Percentiles rank a stretch among this genome's conserved stretches.
Conservation (phyloP, 2,113 vertebrate genomes). For the Xenus cinereus region DNA sequence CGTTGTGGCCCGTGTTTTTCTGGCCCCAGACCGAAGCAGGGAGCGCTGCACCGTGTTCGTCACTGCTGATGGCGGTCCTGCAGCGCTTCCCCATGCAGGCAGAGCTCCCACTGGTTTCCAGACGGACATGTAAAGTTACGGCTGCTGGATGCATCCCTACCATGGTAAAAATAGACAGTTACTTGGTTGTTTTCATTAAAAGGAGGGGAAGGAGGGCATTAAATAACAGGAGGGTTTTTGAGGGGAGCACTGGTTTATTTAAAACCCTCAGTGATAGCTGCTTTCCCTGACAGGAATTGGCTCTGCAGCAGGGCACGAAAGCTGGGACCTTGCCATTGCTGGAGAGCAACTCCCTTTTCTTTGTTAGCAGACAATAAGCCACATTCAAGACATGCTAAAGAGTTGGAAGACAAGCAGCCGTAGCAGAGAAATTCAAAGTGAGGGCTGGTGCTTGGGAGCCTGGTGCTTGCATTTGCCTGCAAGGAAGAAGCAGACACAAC, state of each 20-base stretch:
- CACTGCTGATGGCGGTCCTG: background rate
- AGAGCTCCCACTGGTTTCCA: conserved; percentile 17
- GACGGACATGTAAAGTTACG: background rate
- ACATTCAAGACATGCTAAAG: conserved; percentile 62
- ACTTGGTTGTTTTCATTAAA: conserved; percentile 42
- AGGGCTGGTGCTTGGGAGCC: background rate
- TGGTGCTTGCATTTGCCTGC: conserved; percentile 23
- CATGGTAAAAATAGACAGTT: conserved; percentile 40
- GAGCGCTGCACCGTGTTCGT: background rate
- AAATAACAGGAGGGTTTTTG: background rate
- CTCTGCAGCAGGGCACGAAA: conserved; percentile 28
- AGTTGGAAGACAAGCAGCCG: conserved; percentile 41
- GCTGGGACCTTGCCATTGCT: conserved; percentile 42
- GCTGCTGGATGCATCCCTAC: background rate
- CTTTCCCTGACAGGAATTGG: conserved; percentile 21
- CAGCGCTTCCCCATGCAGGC: background rate
- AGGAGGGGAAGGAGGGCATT: conserved; percentile 32
- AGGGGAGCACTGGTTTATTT: conserved; percentile 3
- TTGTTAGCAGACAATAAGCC: conserved; percentile 51
- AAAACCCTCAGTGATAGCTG: conserved; percentile 43
- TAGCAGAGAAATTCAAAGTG: conserved; percentile 33
- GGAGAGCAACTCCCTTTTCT: conserved; percentile 39
- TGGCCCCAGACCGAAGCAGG: background rate
- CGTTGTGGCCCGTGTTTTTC: background rate
- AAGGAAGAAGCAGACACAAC: background rate